Evolutionary conservation across 1,140 invertebrate species (phyloP).

Genomic region (Anastatus disparis): DNA sequence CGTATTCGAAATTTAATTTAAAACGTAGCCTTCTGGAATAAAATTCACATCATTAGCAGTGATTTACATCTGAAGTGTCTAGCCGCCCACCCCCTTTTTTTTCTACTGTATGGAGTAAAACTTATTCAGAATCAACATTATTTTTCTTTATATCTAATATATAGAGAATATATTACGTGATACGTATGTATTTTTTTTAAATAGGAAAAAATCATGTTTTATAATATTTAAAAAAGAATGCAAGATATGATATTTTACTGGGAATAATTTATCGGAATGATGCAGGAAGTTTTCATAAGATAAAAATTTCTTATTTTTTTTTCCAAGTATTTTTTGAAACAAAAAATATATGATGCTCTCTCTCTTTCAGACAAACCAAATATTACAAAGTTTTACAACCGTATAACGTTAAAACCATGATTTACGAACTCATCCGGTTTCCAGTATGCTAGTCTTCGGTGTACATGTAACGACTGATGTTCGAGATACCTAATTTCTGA

Average conservation of each 20-base stretch:
- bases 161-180: too few relatives aligned
- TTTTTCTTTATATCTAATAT: not conserved
- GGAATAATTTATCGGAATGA: constrained; percentile 20
- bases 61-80: constrained; percentile 24
- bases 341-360: too few relatives aligned
- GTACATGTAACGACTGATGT: not conserved
- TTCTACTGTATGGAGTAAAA: not conserved
- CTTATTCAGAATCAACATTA: not conserved
- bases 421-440: constrained; percentile 30
- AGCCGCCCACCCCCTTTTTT: too few relatives aligned
- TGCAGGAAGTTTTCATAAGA: constrained; percentile 23
- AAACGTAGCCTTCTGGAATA: constrained; percentile 1
- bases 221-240: too few relatives aligned
- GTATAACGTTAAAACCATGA: constrained; percentile 19
- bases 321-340: not conserved
- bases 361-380: constrained; percentile 22
- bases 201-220: too few relatives aligned
- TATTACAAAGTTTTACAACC: constrained; percentile 29
- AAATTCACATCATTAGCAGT: constrained; percentile 33
- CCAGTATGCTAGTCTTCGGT: not conserved
- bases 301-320: constrained; percentile 4
- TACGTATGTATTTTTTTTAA: too few relatives aligned
- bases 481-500: not conserved
- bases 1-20: constrained; percentile 34
- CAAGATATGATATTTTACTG: not conserved